Conservation (phyloP, 2,888 invertebrate species). For the Thecophora atra region DNA sequence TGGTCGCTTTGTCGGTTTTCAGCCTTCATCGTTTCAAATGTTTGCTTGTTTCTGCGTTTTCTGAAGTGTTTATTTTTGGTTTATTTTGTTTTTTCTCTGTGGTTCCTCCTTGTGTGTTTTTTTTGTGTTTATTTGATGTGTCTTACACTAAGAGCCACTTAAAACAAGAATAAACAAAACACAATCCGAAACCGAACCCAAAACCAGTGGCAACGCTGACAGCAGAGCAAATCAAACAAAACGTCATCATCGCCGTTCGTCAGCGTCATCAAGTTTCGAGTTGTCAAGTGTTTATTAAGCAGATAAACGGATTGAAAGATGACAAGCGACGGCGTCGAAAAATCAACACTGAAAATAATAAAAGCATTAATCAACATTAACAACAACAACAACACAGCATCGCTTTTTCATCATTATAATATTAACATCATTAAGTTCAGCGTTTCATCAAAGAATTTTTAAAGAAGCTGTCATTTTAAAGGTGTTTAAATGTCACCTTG, state of each 20-base stretch:
- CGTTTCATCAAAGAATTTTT: background rate
- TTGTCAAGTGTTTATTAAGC: conserved; percentile 43
- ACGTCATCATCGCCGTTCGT: background rate
- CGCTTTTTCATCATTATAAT: background rate
- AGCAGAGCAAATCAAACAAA: conserved; percentile 9
- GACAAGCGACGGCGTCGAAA: background rate
- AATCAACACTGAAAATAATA: conserved; percentile 1
- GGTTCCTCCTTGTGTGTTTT: conserved; percentile 24
- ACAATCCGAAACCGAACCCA: conserved; percentile 4
- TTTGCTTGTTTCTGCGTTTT: background rate
- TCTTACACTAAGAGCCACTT: conserved; percentile 25
- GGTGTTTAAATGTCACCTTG: conserved; percentile 59
- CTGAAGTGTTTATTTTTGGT: background rate
- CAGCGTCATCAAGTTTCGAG: conserved; percentile 20
- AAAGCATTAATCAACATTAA: background rate
- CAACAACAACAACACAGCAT: background rate
- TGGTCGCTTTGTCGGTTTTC: conserved; percentile 11
- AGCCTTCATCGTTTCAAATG: background rate
- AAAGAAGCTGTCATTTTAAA: conserved; percentile 53
- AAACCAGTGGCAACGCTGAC: conserved; percentile 38
- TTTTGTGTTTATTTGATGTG: conserved; percentile 23
- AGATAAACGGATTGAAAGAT: conserved; percentile 40
- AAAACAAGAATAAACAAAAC: conserved; percentile 14
- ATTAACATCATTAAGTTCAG: background rate
- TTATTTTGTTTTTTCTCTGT: conserved; percentile 1